Evolutionary conservation across 1,140 invertebrate genomes (phyloP), one percentile per base, ranked within the genome.

Genomic region (Onthophagus taurus): DNA sequence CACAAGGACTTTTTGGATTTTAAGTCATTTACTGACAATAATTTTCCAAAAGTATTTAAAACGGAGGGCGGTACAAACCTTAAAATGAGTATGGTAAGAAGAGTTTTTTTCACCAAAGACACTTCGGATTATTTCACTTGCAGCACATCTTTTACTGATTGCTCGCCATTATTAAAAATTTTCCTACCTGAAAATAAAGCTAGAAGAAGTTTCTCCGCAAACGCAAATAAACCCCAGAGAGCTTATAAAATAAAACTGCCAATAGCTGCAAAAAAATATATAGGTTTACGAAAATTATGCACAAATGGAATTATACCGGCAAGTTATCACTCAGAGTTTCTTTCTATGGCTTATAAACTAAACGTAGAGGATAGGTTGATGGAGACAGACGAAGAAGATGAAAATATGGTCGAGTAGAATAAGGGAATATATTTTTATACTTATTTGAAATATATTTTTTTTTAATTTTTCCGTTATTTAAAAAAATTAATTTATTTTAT

Each of bases 1-100:
- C 24, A 26, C n/a, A 26, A 26, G n/a, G 24, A 26, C n/a, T 26
- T 26, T n/a, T 26, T 26, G n/a, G 24, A 26, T n/a, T 26, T 26
- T 7, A 26, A 26, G 24, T 26, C 24, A 26, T 26, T 26, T 7
- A 7, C 24, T 26, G 24, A 26, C 7, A 7, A n/a, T 7, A n/a
- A 26, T 26, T 26, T 26, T n/a, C 24, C 24, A 7, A 26, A 26
- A 26, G n/a, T 26, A 26, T 26, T n/a, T n/a, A n/a, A n/a, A n/a
- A n/a, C n/a, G n/a, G n/a, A n/a, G n/a, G n/a, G n/a, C n/a, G n/a
- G n/a, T n/a, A n/a, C n/a, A n/a, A n/a, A n/a, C n/a, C n/a, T n/a
- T n/a, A n/a, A n/a, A n/a, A n/a, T n/a, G n/a, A n/a, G n/a, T n/a
- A n/a, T n/a, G n/a, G n/a, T n/a, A n/a, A n/a, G n/a, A n/a, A n/a